These are phyloP conservation scores for Lottia gigantea DNA, from an alignment of 2,888 invertebrate genomes.

Conservation along the genomic window DNA sequence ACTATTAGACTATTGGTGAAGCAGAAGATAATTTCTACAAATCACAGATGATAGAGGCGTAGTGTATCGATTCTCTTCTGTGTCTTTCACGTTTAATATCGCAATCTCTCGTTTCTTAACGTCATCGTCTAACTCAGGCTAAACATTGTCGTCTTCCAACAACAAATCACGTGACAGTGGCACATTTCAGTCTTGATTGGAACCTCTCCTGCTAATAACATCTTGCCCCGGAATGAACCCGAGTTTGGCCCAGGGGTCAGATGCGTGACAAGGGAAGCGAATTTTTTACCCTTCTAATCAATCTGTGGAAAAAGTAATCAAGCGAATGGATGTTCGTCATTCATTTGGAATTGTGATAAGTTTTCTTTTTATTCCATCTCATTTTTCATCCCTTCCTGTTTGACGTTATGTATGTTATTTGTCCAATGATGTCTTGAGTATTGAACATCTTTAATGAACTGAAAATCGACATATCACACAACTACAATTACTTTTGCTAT, in stretches of 20 bases:
- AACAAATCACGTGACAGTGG: background rate
- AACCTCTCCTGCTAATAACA: slow-evolving; percentile 6
- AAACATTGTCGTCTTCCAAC: background rate
- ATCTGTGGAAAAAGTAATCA: slow-evolving; percentile 10
- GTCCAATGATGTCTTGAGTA: too few species aligned
- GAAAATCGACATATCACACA: too few species aligned
- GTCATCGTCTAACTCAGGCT: background rate
- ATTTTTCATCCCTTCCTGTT: background rate
- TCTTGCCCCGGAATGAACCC: background rate
- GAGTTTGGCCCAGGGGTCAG: slow-evolving; percentile 5
- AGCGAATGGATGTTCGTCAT: slow-evolving; percentile 11
- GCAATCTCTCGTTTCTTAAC: background rate
- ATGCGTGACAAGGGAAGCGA: slow-evolving; percentile 8
- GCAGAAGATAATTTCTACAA: background rate
- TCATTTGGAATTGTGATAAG: slow-evolving; percentile 4
- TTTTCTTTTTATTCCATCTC: background rate
- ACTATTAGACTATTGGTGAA: background rate
- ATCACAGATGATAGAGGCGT: slow-evolving; percentile 2
- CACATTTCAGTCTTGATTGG: slow-evolving; percentile 6
- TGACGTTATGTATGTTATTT: too few species aligned
- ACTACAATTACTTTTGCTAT: too few species aligned
- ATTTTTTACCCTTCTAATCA: slow-evolving; percentile 8
- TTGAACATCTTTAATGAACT: too few species aligned
- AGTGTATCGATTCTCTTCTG: background rate
- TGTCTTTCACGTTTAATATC: slow-evolving; percentile 1